Evolutionary conservation across 2,888 invertebrate species (phyloP).

Genomic region (Epinotia ramella): DNA sequence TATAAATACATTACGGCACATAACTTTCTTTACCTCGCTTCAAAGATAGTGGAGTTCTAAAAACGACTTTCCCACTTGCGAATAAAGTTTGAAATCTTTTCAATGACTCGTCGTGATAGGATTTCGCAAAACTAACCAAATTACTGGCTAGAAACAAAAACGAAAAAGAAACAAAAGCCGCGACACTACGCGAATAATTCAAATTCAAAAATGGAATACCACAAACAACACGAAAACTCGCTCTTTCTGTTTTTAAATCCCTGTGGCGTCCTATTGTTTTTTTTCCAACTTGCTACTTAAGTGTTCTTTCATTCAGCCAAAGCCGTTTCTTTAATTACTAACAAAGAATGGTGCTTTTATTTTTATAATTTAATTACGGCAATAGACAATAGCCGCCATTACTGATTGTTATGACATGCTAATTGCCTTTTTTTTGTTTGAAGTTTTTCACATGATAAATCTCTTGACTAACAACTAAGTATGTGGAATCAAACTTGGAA

Average conservation of each 20-base stretch:
- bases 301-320: slow-evolving; percentile 76
- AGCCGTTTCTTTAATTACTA: slow-evolving; percentile 82
- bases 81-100: slow-evolving; percentile 14
- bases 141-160: slow-evolving; percentile 53
- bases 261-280: slow-evolving; percentile 66
- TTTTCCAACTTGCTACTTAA: slow-evolving; percentile 82
- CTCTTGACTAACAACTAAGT: background rate
- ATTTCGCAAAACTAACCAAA: slow-evolving; percentile 4
- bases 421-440: slow-evolving; percentile 55
- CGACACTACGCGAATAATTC: slow-evolving; percentile 63
- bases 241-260: slow-evolving; percentile 76
- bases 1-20: slow-evolving; percentile 38
- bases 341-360: slow-evolving; percentile 80
- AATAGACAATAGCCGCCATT: slow-evolving; percentile 78
- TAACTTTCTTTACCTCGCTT: slow-evolving; percentile 23
- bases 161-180: slow-evolving; percentile 54
- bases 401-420: slow-evolving; percentile 71
- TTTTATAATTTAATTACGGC: slow-evolving; percentile 81
- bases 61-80: slow-evolving; percentile 1
- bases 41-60: slow-evolving; percentile 5
- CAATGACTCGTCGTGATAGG: background rate
- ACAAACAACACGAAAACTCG: slow-evolving; percentile 76
- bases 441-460: slow-evolving; percentile 2
- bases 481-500: too few relatives aligned
- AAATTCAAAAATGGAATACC: slow-evolving; percentile 71